Conservation (phyloP, 2,113 vertebrate genomes). For the Murina feae region DNA sequence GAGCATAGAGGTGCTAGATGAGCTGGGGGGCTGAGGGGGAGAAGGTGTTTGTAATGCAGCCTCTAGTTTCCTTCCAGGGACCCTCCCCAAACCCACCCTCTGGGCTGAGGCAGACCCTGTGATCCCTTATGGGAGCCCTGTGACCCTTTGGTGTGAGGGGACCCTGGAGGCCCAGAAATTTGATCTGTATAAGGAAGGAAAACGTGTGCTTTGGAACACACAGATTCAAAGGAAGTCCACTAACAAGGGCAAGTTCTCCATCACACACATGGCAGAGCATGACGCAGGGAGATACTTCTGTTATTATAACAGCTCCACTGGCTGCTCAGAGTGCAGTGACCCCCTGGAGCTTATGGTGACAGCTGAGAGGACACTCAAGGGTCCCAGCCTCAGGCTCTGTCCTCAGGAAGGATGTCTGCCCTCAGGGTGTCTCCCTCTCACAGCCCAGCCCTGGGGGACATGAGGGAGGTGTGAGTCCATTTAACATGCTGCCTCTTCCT, state of each 20-base stretch:
- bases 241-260: neutral
- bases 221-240: no score
- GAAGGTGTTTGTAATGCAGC: no score
- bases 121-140: rapidly evolving
- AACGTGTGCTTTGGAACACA: no score
- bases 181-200: no score
- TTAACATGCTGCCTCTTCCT: neutral
- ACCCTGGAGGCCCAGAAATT: no score
- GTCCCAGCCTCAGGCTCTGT: no score
- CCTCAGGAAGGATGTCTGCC: no score
- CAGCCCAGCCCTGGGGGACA: neutral
- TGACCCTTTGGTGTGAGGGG: neutral
- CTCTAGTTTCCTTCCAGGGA: neutral
- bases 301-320: rapidly evolving
- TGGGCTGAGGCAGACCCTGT: neutral
- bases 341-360: neutral
- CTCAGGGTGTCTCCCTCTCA: no score
- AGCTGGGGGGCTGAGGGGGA: rapidly evolving
- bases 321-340: rapidly evolving
- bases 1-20: no score
- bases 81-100: neutral
- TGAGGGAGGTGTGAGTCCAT: neutral
- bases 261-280: rapidly evolving
- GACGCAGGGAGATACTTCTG: neutral
- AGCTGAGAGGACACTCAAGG: neutral